A percentile compares a stretch with the other conserved stretches of the same genome.
Conservation (phyloP, 1,140 invertebrate genomes). For the Pemphigus obesinymphae region DNA sequence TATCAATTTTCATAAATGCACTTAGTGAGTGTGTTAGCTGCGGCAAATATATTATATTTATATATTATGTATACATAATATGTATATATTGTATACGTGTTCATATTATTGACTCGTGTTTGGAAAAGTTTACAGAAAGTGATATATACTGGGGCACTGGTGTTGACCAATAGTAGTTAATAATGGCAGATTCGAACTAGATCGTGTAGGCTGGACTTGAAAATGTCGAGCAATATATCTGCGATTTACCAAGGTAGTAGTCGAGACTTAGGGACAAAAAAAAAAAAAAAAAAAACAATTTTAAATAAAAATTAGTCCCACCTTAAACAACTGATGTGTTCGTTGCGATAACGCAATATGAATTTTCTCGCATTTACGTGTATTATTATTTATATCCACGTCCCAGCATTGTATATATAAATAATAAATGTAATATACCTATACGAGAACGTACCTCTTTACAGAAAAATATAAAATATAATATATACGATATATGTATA, state of each 20-base stretch:
- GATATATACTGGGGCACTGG: not conserved
- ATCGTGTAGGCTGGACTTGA: conserved; percentile 2
- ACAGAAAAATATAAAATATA: no score
- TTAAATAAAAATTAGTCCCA: conserved; percentile 1
- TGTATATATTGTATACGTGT: no score
- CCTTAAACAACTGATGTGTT: conserved; percentile 1
- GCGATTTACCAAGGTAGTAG: not conserved
- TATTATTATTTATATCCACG: not conserved
- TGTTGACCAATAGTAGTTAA: not conserved
- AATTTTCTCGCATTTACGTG: not conserved
- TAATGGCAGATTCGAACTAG: not conserved
- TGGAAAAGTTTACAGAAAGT: not conserved
- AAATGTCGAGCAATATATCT: conserved; percentile 32
- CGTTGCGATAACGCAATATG: not conserved
- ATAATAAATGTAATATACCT: no score
- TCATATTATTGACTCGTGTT: not conserved
- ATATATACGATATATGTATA: not conserved
- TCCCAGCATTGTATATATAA: not conserved
- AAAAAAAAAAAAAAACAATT: not conserved
- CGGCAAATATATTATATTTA: not conserved
- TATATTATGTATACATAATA: no score
- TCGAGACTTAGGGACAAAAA: not conserved
- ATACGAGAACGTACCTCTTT: not conserved
- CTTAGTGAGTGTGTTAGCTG: not conserved
- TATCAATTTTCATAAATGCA: not conserved